Conservation (phyloP, 2,888 invertebrate species). For the Andrena fulva region DNA sequence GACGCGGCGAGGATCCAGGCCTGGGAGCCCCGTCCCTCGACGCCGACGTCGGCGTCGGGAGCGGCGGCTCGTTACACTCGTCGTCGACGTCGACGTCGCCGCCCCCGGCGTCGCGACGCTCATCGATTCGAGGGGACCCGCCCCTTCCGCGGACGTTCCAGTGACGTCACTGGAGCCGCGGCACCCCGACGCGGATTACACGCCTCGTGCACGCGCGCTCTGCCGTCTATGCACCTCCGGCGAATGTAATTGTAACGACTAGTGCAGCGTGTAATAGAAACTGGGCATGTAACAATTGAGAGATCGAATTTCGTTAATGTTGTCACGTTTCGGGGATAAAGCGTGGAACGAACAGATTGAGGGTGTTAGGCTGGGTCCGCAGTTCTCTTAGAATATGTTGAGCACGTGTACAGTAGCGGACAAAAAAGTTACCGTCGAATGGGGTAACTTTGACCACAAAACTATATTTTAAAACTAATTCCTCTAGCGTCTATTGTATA, state of each 20-base stretch:
- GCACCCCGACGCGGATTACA: slow-evolving; percentile 59
- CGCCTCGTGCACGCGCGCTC: neutral
- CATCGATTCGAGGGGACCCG: slow-evolving; percentile 74
- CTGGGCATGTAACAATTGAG: neutral
- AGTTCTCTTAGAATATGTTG: too few species aligned
- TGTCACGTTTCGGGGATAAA: too few species aligned
- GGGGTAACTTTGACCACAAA: too few species aligned
- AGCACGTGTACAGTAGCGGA: too few species aligned
- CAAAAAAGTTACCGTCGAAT: too few species aligned
- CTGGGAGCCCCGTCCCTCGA: slow-evolving; percentile 35
- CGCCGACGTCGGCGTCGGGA: slow-evolving; percentile 68
- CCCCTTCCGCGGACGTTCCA: slow-evolving; percentile 73
- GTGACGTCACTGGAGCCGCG: slow-evolving; percentile 78
- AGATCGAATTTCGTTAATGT: too few species aligned
- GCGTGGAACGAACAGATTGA: too few species aligned
- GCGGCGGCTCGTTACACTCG: slow-evolving; percentile 70
- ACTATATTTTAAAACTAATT: too few species aligned
- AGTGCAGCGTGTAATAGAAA: neutral
- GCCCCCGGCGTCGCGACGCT: slow-evolving; percentile 75
- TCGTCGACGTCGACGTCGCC: slow-evolving; percentile 72
- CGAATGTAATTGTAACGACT: neutral
- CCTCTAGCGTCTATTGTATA: too few species aligned
- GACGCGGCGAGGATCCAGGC: slow-evolving; percentile 44
- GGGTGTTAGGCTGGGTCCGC: too few species aligned
- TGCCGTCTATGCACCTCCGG: neutral